phyloP scores from a whole-genome alignment of 2,797 vertebrate species.

The Chromis chromis region DNA sequence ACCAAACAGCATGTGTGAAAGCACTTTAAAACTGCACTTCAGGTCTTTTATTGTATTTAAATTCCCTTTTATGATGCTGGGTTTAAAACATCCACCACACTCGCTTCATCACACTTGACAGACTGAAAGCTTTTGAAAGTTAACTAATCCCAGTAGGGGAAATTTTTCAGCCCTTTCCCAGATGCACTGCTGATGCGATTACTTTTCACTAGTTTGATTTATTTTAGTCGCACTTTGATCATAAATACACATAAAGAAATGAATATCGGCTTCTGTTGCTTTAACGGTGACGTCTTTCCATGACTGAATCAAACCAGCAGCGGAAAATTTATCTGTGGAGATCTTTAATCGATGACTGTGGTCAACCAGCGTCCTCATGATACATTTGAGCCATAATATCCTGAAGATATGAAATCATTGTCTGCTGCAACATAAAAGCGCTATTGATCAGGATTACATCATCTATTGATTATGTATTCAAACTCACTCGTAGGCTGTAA shows the following conservation, averaged over 20 bases:
- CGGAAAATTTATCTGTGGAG: slow-evolving; percentile 9
- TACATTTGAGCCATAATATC: slow-evolving; percentile 38
- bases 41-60: not conserved
- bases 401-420: slow-evolving; percentile 30
- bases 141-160: no score
- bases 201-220: slow-evolving; percentile 24
- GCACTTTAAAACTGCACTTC: not conserved
- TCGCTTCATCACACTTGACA: not conserved
- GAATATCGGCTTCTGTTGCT: slow-evolving; percentile 10
- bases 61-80: not conserved
- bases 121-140: not conserved
- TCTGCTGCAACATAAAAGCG: slow-evolving; percentile 46
- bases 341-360: slow-evolving; percentile 38
- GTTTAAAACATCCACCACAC: not conserved
- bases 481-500: slow-evolving; percentile 9
- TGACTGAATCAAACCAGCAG: slow-evolving; percentile 10
- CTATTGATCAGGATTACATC: slow-evolving; percentile 50
- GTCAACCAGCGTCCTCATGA: slow-evolving; percentile 47
- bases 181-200: not conserved
- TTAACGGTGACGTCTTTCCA: slow-evolving; percentile 36
- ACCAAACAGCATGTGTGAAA: not conserved
- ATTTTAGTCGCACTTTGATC: slow-evolving; percentile 1
- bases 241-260: slow-evolving; percentile 16
- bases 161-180: not conserved
- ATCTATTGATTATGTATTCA: slow-evolving; percentile 24